Base-by-base conservation (phyloP, 2,888 invertebrate species). In the Dynastes tityus region DNA sequence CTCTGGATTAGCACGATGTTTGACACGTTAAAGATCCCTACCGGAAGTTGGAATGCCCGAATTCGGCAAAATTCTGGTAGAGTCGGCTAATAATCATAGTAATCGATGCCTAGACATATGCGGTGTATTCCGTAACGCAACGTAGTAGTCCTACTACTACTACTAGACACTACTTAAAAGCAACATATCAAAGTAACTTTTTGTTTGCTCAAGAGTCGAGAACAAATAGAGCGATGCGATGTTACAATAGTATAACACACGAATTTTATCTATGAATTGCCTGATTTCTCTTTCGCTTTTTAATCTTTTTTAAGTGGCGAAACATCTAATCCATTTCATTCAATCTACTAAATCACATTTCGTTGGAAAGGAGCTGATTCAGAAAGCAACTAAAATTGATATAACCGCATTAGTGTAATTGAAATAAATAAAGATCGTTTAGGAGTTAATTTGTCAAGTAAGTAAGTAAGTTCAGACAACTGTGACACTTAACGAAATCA, bases 361-460 rank as follows among this genome's bases (percentile, higher is more conserved):
- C 32, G 9, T 16, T 6, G 3, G 55, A 37, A 55, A 37, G 13
- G 55, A 58, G 58, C n/a, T 2, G 58, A 32, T 16, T 53, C 37
- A 16, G 37, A 58, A 32, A 55, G 71, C 22, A 55, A 37, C 37
- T 29, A 55, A 71, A 55, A 58, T 55, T 58, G 53, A 71, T 71
- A 71, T 71, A 71, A 71, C 55, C 55, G 71, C 55, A 71, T 71
- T 71, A 71, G 71, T 71, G 71, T 71, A 71, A 71, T 71, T 71
- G 55, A 58, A 55, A 71, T 37, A 58, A 71, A 71, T 55, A 55
- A 71, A 55, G 71, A 32, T 71, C 55, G 70, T 55, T 71, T 55
- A 37, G 58, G 32, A 71, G 55, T 71, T 71, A 71, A 71, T 71
- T 71, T 55, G 53, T 71, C 71, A 71, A 58, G 55, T 32, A 16